Conservation (phyloP, 2,113 vertebrate species). For the Baryphthengus martii region DNA sequence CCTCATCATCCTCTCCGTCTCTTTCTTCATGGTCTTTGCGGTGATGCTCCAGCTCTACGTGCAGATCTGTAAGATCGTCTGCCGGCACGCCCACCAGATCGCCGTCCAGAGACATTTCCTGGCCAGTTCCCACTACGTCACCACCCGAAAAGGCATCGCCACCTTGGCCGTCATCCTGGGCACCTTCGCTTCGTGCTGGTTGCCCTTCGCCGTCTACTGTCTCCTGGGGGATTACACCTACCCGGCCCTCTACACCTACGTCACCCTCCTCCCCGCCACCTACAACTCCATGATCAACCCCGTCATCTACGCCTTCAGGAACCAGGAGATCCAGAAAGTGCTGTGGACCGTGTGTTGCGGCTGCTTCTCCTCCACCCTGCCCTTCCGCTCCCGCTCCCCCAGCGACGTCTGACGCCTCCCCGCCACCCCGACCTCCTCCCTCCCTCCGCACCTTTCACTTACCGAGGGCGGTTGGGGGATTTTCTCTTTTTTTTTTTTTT, state of each 20-base stretch:
- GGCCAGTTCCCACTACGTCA: slow-evolving; percentile 76
- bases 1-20: slow-evolving; percentile 83
- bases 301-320: slow-evolving; percentile 91
- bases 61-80: slow-evolving; percentile 87
- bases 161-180: slow-evolving; percentile 85
- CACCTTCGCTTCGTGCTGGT: slow-evolving; percentile 90
- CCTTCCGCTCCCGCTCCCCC: slow-evolving; percentile 81
- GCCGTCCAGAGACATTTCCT: slow-evolving; percentile 90
- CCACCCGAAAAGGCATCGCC: slow-evolving; percentile 80
- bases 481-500: background rate
- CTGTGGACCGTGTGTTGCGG: slow-evolving; percentile 86
- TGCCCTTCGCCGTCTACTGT: slow-evolving; percentile 90
- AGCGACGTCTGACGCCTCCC: slow-evolving; percentile 82
- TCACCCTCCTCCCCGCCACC: slow-evolving; percentile 88
- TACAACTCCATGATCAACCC: slow-evolving; percentile 93
- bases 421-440: background rate
- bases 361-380: slow-evolving; percentile 69
- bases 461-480: fast-evolving
- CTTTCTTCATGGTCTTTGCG: slow-evolving; percentile 83
- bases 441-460: background rate
- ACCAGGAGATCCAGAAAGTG: slow-evolving; percentile 91
- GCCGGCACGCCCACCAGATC: slow-evolving; percentile 91
- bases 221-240: slow-evolving; percentile 83
- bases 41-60: slow-evolving; percentile 88
- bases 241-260: slow-evolving; percentile 85